Base-by-base conservation (phyloP, 2,888 invertebrate species). In the Troides oblongomaculatus region DNA sequence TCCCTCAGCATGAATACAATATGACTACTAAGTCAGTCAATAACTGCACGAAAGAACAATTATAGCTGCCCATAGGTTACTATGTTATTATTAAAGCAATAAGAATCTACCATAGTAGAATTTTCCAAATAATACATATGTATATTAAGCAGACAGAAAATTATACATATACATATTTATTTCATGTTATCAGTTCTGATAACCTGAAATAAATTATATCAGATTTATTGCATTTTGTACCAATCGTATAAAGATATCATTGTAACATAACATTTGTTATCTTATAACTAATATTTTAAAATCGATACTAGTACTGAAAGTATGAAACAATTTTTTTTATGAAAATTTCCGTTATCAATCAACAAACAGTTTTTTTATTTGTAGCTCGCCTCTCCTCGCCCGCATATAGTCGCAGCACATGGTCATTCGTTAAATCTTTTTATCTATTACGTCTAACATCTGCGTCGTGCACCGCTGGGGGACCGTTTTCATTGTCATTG, bases 401-500 rank as follows among this genome's bases (percentile, higher is more conserved):
- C 69, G 62, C 76, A 75, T 73, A 72, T 74, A 72, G 73, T 65
- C 18, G 63, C 71, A 71, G 75, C 79, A 80, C 76, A 78, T 78
- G 79, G 77, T 78, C 76, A 75, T 78, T 77, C 78, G 78, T 82
- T 74, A 64, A 66, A 53, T 68, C 68, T 72, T 76, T 69, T 81
- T 83, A 83, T 82, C 82, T 75, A 75, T 67, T 62, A 71, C 72
- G 73, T 69, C 69, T 72, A 66, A 70, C 68, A 66, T 73, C 75
- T 73, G 76, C 78, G 76, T 81, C 77, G 78, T 74, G 75, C 74
- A 74, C 75, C 76, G 75, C 74, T 69, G 64, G 64, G 43, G 62
- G 68, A 74, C 72, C 74, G 73, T 75, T 78, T 78, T 78, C 77
- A 75, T 71, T 75, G 75, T 76, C 78, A 79, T 77, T 77, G 76